phyloP scores from a whole-genome alignment of 2,113 vertebrate genomes.

The Ahaetulla prasina region DNA sequence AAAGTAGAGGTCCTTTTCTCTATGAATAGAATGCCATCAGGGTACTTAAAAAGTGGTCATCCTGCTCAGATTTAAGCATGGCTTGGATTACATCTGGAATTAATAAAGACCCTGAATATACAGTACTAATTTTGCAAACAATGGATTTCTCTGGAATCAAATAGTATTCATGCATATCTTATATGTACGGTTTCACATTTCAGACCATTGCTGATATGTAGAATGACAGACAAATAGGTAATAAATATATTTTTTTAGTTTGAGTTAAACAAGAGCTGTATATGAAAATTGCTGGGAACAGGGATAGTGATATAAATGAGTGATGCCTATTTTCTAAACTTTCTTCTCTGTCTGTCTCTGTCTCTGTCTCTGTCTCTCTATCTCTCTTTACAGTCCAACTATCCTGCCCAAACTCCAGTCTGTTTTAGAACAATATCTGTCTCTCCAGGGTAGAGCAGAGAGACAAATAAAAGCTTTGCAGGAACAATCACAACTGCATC shows the following conservation, averaged over 20 bases:
- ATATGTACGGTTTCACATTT: neutral
- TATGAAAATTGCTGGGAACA: neutral
- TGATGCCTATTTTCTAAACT: neutral
- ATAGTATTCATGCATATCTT: neutral
- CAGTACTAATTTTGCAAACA: neutral
- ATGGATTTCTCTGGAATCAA: neutral
- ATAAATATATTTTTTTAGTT: neutral
- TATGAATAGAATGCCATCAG: neutral
- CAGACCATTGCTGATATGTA: neutral
- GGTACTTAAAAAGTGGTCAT: no score
- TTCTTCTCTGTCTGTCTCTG: conserved; percentile 1
- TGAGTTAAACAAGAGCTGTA: neutral
- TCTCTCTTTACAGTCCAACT: conserved; percentile 56
- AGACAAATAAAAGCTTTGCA: conserved; percentile 61
- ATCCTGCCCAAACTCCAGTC: conserved; percentile 68
- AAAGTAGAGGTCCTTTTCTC: neutral
- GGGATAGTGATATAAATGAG: neutral
- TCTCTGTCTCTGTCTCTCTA: neutral
- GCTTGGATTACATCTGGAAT: neutral
- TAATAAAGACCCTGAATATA: neutral
- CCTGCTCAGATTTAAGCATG: neutral
- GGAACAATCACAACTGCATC: conserved; percentile 76
- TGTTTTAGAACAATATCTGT: conserved; percentile 62
- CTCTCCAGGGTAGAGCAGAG: conserved; percentile 65
- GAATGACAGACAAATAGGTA: neutral